Evolutionary conservation across 2,888 invertebrate species (phyloP).

Genomic region (Meiosimyza platycephala): DNA sequence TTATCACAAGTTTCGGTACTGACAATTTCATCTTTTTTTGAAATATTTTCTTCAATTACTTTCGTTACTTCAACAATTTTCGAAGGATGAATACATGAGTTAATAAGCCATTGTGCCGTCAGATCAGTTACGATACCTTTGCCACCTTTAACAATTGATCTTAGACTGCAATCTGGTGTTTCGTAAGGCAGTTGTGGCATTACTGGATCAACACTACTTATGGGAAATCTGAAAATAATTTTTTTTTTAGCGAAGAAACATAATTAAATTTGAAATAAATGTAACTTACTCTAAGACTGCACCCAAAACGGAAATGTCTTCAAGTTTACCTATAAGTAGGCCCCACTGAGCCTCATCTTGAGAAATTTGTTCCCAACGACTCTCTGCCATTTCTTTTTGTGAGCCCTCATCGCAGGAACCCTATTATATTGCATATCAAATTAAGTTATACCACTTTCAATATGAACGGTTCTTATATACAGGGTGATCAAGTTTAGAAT

Average conservation of each 20-base stretch:
- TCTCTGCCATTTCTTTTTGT: slow-evolving; percentile 66
- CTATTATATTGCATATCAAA: slow-evolving; percentile 43
- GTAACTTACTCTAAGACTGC: slow-evolving; percentile 71
- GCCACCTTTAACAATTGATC: slow-evolving; percentile 74
- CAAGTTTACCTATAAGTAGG: slow-evolving; percentile 86
- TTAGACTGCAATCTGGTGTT: slow-evolving; percentile 74
- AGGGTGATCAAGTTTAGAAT: no score
- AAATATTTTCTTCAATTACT: slow-evolving; percentile 50
- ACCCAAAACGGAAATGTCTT: slow-evolving; percentile 85
- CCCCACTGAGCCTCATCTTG: slow-evolving; percentile 90
- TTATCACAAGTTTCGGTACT: slow-evolving; percentile 16
- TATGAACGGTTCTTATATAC: no score
- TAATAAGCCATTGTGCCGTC: slow-evolving; percentile 87
- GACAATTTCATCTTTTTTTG: slow-evolving; percentile 30
- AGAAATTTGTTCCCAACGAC: slow-evolving; percentile 84
- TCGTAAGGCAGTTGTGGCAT: slow-evolving; percentile 72
- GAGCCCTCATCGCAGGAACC: slow-evolving; percentile 65
- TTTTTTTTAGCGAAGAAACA: slow-evolving; percentile 49
- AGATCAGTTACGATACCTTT: slow-evolving; percentile 90
- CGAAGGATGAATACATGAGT: slow-evolving; percentile 77
- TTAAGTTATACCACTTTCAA: no score
- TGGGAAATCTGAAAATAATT: slow-evolving; percentile 52
- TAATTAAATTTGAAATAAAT: no score
- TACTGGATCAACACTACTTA: slow-evolving; percentile 52
- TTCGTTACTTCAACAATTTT: slow-evolving; percentile 69